These are phyloP conservation scores for Triops longicaudatus DNA, from an alignment of 1,140 invertebrate genomes.

Conservation along the genomic window DNA sequence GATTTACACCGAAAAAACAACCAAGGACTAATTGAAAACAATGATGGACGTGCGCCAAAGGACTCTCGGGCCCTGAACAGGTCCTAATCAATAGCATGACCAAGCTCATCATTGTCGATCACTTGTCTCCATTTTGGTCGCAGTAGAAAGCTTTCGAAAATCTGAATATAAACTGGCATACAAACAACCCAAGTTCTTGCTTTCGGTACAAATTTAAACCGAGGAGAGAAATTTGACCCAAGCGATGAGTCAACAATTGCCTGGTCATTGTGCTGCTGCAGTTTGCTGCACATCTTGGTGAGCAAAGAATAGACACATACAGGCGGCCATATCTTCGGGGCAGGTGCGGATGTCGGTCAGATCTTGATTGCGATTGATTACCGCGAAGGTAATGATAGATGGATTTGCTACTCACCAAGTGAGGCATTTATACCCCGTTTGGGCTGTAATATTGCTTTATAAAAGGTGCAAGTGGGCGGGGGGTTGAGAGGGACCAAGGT, in stretches of 20 bases:
- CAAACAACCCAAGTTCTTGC: neutral
- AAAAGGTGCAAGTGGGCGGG: no score
- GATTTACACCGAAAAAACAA: neutral
- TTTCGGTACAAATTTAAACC: neutral
- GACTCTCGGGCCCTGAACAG: neutral
- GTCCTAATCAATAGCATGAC: conserved; percentile 4
- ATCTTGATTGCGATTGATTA: conserved; percentile 12
- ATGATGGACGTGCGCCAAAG: neutral
- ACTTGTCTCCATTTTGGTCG: neutral
- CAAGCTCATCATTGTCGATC: neutral
- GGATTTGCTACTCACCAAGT: neutral
- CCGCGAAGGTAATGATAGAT: neutral
- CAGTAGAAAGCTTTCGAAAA: neutral
- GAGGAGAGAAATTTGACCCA: neutral
- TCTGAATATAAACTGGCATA: neutral
- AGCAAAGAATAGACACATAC: neutral
- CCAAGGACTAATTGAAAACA: neutral
- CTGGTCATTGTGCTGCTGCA: neutral
- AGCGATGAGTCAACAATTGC: conserved; percentile 8
- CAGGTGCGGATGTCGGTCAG: neutral
- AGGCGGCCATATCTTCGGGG: neutral
- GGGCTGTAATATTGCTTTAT: no score
- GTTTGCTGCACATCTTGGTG: neutral
- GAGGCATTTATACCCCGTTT: neutral
- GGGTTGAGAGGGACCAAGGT: no score